Percentiles rank a stretch among this genome's conserved stretches.
These are phyloP conservation scores for Lampropteryx suffumata DNA, from an alignment of 2,888 invertebrate species.

Conservation along the genomic window DNA sequence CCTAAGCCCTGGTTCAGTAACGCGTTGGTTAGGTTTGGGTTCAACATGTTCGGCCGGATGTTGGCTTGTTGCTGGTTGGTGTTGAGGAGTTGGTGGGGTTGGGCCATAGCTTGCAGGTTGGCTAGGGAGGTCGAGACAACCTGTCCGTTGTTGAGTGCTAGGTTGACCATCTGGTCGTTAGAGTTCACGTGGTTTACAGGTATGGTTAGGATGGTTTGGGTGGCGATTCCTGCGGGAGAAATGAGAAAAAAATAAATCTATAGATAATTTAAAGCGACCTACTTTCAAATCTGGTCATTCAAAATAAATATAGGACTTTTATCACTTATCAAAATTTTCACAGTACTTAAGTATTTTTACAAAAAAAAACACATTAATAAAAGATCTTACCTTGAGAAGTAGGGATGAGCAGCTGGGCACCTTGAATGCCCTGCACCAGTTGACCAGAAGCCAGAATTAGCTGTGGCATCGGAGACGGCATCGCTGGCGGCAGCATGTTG, in stretches of 20 bases:
- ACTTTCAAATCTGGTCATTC: too few relatives aligned
- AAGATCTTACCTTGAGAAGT: constrained; percentile 92
- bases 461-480: constrained; percentile 93
- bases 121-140: constrained; percentile 92
- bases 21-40: constrained; percentile 86
- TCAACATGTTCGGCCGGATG: constrained; percentile 78
- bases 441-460: constrained; percentile 95
- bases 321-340: too few relatives aligned
- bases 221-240: constrained; percentile 89
- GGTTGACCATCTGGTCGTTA: constrained; percentile 88
- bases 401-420: constrained; percentile 96
- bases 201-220: constrained; percentile 97
- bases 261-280: too few relatives aligned
- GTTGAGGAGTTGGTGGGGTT: constrained; percentile 86
- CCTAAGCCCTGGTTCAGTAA: constrained; percentile 83
- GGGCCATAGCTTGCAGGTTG: constrained; percentile 90
- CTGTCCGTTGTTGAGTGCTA: constrained; percentile 93
- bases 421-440: constrained; percentile 95
- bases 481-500: constrained; percentile 84
- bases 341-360: too few relatives aligned
- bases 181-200: constrained; percentile 95
- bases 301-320: too few relatives aligned
- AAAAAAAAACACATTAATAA: too few relatives aligned
- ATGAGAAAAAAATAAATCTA: too few relatives aligned
- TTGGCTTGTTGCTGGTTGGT: constrained; percentile 78